Percentiles rank a stretch among this genome's conserved stretches.
phyloP scores from a whole-genome alignment of 92 coral and sea anemone species.

The Palythoa heliodiscus region DNA sequence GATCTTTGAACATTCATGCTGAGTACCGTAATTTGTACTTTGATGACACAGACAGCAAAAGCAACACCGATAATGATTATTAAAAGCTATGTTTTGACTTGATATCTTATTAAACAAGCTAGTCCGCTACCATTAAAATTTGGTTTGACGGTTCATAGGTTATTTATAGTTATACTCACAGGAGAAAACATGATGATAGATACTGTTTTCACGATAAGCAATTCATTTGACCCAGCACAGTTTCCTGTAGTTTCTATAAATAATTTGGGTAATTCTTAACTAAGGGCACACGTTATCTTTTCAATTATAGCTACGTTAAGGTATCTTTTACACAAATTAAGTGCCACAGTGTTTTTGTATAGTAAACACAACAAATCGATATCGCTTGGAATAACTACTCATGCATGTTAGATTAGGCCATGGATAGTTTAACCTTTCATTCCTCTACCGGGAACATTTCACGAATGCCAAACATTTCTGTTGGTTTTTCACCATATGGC shows the following conservation, averaged over 20 bases:
- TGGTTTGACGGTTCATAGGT: too few relatives aligned
- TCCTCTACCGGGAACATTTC: slow-evolving; percentile 40
- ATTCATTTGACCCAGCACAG: background rate
- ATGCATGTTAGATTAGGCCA: background rate
- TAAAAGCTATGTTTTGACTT: too few relatives aligned
- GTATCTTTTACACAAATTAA: background rate
- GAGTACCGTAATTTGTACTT: too few relatives aligned
- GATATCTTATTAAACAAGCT: too few relatives aligned
- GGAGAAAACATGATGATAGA: background rate
- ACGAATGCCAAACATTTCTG: slow-evolving; percentile 59
- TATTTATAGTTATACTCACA: background rate
- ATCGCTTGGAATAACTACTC: background rate
- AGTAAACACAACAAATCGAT: slow-evolving; percentile 5
- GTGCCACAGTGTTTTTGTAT: background rate
- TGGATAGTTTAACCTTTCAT: background rate
- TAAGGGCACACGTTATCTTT: background rate
- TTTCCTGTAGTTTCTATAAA: background rate
- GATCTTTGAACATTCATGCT: too few relatives aligned
- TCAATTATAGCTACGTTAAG: background rate
- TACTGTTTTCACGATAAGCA: background rate
- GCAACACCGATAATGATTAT: too few relatives aligned
- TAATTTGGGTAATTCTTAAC: too few relatives aligned
- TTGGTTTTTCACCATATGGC: slow-evolving; percentile 10
- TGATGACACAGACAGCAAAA: too few relatives aligned
- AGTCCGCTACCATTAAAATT: too few relatives aligned